Evolutionary conservation across 2,888 invertebrate species (phyloP).

Genomic region (Chorisops tibialis): DNA sequence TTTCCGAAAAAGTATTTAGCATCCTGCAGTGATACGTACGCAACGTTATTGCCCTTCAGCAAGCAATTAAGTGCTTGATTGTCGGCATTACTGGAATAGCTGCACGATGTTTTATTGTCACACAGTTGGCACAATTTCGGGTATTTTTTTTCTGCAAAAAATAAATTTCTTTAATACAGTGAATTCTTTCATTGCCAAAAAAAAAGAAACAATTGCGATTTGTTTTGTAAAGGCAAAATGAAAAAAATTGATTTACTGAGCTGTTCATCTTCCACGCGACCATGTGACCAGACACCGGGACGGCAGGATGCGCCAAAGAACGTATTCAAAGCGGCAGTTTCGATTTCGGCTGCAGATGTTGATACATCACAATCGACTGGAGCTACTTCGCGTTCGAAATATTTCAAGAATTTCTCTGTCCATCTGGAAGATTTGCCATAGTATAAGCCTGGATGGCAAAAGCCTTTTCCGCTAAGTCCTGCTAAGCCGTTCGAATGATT

Average conservation of each 20-base stretch:
- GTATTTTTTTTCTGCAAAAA: constrained; percentile 55
- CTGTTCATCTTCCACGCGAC: constrained; percentile 54
- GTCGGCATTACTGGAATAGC: constrained; percentile 40
- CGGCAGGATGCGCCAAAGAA: constrained; percentile 71
- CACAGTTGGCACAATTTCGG: constrained; percentile 57
- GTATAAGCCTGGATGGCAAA: constrained; percentile 66
- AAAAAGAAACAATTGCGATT: no score
- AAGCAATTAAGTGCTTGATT: constrained; percentile 58
- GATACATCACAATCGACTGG: constrained; percentile 39
- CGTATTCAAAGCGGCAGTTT: constrained; percentile 58
- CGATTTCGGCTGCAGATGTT: constrained; percentile 58
- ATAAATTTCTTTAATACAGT: constrained; percentile 2
- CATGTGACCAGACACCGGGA: constrained; percentile 66
- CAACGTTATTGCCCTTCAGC: constrained; percentile 55
- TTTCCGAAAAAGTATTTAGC: constrained; percentile 47
- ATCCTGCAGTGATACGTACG: constrained; percentile 54
- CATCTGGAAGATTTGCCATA: constrained; percentile 48
- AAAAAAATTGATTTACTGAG: constrained; percentile 57
- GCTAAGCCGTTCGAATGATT: constrained; percentile 53
- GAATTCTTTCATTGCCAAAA: neutral
- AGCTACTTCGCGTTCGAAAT: constrained; percentile 55
- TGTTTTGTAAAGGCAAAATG: no score
- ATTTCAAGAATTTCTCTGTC: constrained; percentile 60
- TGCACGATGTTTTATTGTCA: constrained; percentile 7
- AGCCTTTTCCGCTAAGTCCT: constrained; percentile 55